Percentiles rank a stretch among this genome's conserved stretches.
Conservation (phyloP, 2,888 invertebrate genomes). For the Sinopyrophorus schimmeli region DNA sequence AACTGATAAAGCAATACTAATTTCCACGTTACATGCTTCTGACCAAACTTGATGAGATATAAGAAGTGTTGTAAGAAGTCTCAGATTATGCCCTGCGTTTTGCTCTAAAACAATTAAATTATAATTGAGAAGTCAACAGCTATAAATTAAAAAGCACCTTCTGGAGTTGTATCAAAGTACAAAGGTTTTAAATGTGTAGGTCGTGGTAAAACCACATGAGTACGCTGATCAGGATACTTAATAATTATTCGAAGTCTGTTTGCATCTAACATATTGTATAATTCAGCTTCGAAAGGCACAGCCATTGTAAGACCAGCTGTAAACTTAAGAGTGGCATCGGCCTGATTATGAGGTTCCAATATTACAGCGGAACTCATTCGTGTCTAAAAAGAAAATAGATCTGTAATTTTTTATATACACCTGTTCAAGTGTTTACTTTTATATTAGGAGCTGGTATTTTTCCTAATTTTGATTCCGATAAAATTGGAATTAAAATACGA, state of each 20-base stretch:
- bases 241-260: slow-evolving; percentile 79
- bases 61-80: slow-evolving; percentile 83
- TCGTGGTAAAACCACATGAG: slow-evolving; percentile 80
- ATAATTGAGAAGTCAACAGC: background rate
- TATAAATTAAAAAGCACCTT: slow-evolving; percentile 36
- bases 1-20: slow-evolving; percentile 80
- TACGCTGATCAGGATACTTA: slow-evolving; percentile 89
- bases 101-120: slow-evolving; percentile 51
- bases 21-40: slow-evolving; percentile 86
- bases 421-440: slow-evolving; percentile 54
- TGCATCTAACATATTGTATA: slow-evolving; percentile 76
- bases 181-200: slow-evolving; percentile 75
- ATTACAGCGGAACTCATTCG: slow-evolving; percentile 81
- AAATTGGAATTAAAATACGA: slow-evolving; percentile 74
- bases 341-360: slow-evolving; percentile 80
- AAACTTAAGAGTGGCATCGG: slow-evolving; percentile 82
- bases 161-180: slow-evolving; percentile 58
- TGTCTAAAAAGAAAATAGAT: slow-evolving; percentile 58
- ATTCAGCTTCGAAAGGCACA: slow-evolving; percentile 84
- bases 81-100: slow-evolving; percentile 62
- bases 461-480: slow-evolving; percentile 69
- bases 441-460: slow-evolving; percentile 70
- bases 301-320: slow-evolving; percentile 90
- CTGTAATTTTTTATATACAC: background rate
- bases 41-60: slow-evolving; percentile 93